Conservation (phyloP, 2,113 vertebrate genomes). For the Mustelus asterias region DNA sequence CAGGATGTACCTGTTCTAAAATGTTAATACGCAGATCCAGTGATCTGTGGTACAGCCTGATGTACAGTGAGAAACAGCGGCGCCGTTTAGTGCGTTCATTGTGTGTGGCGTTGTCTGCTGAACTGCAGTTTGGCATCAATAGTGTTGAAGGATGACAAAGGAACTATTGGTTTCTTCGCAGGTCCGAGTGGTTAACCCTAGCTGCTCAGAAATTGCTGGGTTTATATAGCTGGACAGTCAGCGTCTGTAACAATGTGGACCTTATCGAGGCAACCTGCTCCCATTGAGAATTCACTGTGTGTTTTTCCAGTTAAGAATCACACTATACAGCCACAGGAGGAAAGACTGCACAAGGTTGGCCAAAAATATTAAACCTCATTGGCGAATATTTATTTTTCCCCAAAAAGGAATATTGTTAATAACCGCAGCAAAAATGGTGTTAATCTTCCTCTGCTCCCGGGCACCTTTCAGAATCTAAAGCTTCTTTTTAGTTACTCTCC, state of each 20-base stretch:
- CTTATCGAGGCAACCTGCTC: conserved; percentile 7
- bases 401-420: conserved; percentile 31
- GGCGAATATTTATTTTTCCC: not conserved
- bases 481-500: not conserved
- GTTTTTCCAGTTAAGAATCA: conserved; percentile 19
- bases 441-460: not conserved
- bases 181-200: not conserved
- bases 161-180: not conserved
- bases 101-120: not conserved
- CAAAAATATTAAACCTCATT: conserved; percentile 15
- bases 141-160: not conserved
- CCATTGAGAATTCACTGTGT: not conserved
- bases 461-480: not conserved
- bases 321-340: not conserved
- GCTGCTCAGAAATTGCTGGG: not conserved
- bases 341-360: not conserved
- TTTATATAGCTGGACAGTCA: not conserved
- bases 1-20: not conserved
- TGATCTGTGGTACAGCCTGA: not conserved
- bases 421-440: not conserved
- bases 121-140: not conserved
- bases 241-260: not conserved
- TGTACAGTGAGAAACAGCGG: not conserved
- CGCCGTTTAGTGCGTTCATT: not conserved
- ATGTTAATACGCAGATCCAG: not conserved